Evolutionary conservation across 2,797 vertebrate species (phyloP), one percentile per base, ranked within the genome.

Genomic region (Sebastes aleutianus): DNA sequence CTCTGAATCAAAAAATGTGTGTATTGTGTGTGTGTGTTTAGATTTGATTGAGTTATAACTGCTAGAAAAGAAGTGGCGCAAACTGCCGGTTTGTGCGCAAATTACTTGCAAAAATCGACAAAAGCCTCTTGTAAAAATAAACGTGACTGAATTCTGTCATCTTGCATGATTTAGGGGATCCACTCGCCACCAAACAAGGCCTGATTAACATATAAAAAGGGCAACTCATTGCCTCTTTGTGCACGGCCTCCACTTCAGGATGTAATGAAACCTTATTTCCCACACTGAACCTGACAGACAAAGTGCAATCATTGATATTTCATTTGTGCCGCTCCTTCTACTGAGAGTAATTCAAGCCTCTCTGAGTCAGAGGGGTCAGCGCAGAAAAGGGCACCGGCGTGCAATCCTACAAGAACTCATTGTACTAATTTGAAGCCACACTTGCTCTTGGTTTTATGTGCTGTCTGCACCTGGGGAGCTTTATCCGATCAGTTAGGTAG

Each of bases 301-400:
- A 81, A 90, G 79, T 73, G 59, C 85, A 90, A 80, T 83, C 74
- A 83, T 58, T 78, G 85, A 87, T 82, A 76, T 88, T 90, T 88
- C 32, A 83, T 80, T 84, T 80, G 77, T 65, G 14, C 50, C 1
- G 31, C 70, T 79, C 57, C 47, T 77, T 79, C 80, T 24, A 11
- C 76, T 39, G 32, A 70, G 78, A 79, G 63, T 57, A 80, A 79
- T 85, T 78, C 58, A 29, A 68, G 59, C 65, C 66, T 26, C 66
- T 24, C 24, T 1, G 50, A 62, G 86, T 79, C 80, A 72, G 47
- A 56, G 64, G 64, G 79, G 76, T 83, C 74, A 54, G 67, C 58
- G 47, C 54, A 26, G 62, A 80, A 87, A 92, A 91, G 83, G 82
- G 64, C 79, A 79, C 3, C 56, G 5, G 63, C n/a, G 27, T 70